These are phyloP conservation scores for Dryobates pubescens DNA, from an alignment of 2,797 vertebrate species.

Conservation along the genomic window DNA sequence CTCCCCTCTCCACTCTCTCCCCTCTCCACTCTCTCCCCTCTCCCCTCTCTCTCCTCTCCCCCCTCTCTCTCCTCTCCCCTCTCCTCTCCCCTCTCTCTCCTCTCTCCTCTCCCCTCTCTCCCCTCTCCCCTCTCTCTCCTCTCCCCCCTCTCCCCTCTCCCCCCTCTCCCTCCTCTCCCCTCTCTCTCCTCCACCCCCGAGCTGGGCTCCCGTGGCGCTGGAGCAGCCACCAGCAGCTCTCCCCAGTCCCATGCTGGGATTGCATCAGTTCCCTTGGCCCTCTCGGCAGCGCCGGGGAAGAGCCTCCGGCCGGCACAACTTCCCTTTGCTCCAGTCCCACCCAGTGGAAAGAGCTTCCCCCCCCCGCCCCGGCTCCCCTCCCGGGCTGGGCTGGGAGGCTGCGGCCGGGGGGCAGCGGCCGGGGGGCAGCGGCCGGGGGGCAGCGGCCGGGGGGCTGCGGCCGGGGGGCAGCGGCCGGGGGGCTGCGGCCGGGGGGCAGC, in stretches of 20 bases:
- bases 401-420: not conserved
- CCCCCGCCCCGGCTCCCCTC: not conserved
- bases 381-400: slow-evolving; percentile 24
- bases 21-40: not conserved
- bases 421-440: too few relatives aligned
- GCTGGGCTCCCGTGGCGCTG: accelerated
- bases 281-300: not conserved
- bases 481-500: not conserved
- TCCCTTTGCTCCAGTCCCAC: not conserved
- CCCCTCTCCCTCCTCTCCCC: too few relatives aligned
- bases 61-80: too few relatives aligned
- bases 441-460: slow-evolving; percentile 35
- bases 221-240: accelerated
- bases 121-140: not conserved
- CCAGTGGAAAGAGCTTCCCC: not conserved
- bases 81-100: not conserved
- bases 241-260: not conserved
- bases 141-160: too few relatives aligned
- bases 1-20: too few relatives aligned
- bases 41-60: too few relatives aligned
- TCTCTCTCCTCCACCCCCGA: not conserved
- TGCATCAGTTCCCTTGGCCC: not conserved
- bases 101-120: too few relatives aligned
- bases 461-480: not conserved
- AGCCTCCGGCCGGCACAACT: not conserved